Evolutionary conservation across 1,140 invertebrate species (phyloP).

Genomic region (Coboldia fuscipes): DNA sequence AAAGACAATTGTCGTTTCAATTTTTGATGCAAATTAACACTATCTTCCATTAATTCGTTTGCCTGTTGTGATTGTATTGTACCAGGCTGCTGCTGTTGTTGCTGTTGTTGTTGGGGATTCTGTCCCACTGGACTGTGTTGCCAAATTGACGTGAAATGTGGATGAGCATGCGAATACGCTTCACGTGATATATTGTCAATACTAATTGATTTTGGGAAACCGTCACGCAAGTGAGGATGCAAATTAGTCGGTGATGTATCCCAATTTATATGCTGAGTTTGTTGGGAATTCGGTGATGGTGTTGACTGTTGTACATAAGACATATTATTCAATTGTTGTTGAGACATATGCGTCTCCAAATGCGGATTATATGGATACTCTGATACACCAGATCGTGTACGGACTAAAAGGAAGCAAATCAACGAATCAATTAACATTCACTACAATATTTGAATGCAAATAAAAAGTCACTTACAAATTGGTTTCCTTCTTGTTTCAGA

Average conservation of each 20-base stretch:
- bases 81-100: background rate
- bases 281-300: no score
- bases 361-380: slow-evolving; percentile 8
- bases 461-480: no score
- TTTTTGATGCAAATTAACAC: slow-evolving; percentile 51
- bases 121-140: background rate
- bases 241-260: slow-evolving; percentile 1
- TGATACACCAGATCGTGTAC: slow-evolving; percentile 7
- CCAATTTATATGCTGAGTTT: slow-evolving; percentile 1
- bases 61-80: no score
- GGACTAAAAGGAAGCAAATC: no score
- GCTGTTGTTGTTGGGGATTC: background rate
- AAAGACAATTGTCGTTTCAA: slow-evolving; percentile 58
- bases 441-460: no score
- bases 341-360: slow-evolving; percentile 5
- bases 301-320: no score
- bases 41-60: slow-evolving; percentile 9
- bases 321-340: no score
- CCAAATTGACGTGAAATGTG: slow-evolving; percentile 1
- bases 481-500: no score
- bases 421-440: no score
- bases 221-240: background rate
- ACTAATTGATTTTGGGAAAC: slow-evolving; percentile 5
- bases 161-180: slow-evolving; percentile 1
- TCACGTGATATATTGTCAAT: slow-evolving; percentile 5